Evolutionary conservation across 2,888 invertebrate species (phyloP).

Genomic region (Thumatha senex): DNA sequence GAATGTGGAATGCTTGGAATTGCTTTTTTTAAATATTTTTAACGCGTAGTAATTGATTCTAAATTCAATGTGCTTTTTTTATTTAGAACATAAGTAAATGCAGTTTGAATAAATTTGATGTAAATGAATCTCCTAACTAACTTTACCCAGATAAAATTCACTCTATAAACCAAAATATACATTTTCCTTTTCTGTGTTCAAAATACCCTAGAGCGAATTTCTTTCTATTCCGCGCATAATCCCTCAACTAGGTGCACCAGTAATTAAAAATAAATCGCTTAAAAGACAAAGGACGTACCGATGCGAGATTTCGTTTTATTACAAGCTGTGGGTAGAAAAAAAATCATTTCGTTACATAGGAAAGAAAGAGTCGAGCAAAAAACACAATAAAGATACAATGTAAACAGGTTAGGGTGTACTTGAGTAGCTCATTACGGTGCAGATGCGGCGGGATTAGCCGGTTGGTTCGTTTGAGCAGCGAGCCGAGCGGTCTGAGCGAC

Average conservation of each 20-base stretch:
- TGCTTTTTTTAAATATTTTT: not conserved
- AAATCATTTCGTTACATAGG: constrained; percentile 73
- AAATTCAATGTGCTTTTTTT: not conserved
- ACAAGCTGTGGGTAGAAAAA: constrained; percentile 52
- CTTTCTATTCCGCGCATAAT: constrained; percentile 28
- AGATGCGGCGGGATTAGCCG: constrained; percentile 76
- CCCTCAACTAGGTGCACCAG: constrained; percentile 30
- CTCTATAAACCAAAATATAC: constrained; percentile 6
- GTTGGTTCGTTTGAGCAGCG: constrained; percentile 53
- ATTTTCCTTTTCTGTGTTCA: constrained; percentile 8
- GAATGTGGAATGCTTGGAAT: constrained; percentile 17
- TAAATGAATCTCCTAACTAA: too few relatives aligned
- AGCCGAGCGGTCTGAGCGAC: constrained; percentile 19
- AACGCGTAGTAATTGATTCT: not conserved
- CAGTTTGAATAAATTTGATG: too few relatives aligned
- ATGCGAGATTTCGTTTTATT: constrained; percentile 71
- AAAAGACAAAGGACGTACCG: constrained; percentile 49
- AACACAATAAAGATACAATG: constrained; percentile 84
- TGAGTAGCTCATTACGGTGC: constrained; percentile 81
- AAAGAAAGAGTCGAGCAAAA: constrained; percentile 75
- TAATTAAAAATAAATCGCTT: constrained; percentile 49
- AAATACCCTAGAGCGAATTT: constrained; percentile 15
- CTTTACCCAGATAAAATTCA: too few relatives aligned
- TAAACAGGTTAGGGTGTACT: constrained; percentile 82
- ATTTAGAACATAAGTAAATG: too few relatives aligned